A percentile compares a stretch with the other conserved stretches of the same genome.
These are phyloP conservation scores for Oceanodroma leucorhoa DNA, from an alignment of 2,797 vertebrate species.

Conservation along the genomic window DNA sequence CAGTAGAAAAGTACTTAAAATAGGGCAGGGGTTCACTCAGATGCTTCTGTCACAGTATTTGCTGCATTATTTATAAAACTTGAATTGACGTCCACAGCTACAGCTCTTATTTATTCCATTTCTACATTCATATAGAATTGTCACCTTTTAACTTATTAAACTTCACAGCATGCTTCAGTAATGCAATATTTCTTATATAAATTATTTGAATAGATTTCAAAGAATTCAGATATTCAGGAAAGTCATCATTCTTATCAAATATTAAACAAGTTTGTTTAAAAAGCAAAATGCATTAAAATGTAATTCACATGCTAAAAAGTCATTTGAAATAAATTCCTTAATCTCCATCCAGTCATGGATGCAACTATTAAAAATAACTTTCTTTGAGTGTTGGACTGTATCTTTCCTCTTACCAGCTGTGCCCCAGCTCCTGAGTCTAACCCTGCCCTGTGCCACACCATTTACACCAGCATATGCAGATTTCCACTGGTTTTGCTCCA, in stretches of 20 bases:
- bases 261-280: neutral
- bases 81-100: neutral
- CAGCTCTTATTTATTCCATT: neutral
- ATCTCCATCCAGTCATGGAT: neutral
- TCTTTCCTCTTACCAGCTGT: neutral
- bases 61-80: neutral
- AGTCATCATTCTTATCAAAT: neutral
- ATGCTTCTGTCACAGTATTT: neutral
- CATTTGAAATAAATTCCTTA: neutral
- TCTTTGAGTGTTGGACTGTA: neutral
- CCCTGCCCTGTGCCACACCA: neutral
- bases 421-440: rapidly evolving
- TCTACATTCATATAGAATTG: neutral
- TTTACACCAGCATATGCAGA: neutral
- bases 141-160: neutral
- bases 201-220: neutral
- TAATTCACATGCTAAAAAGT: neutral
- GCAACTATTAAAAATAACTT: neutral
- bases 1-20: neutral
- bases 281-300: neutral
- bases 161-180: neutral
- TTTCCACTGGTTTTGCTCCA: neutral
- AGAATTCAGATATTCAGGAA: neutral
- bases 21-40: neutral
- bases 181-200: neutral